Base-by-base conservation (phyloP, 1,140 invertebrate species). In the Tyrophagus putrescentiae region DNA sequence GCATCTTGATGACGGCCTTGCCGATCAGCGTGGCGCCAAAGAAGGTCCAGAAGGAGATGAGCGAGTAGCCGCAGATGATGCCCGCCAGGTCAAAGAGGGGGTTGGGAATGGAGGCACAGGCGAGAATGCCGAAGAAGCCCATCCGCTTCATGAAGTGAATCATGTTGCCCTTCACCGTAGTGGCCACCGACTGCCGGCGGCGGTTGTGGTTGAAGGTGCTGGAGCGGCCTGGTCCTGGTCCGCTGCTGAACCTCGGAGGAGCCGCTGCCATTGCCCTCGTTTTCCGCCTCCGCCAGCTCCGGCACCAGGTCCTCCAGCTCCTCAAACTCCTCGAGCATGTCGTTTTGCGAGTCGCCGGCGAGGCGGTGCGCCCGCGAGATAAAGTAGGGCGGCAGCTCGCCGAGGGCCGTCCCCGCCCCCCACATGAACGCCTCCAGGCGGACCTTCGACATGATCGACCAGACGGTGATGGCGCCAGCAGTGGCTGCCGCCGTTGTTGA, bases 41-140 rank as follows among this genome's bases (percentile, higher is more conserved):
- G 76, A 99, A 99, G 28, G 94, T 98, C 90, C 92, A 97, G 76
- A 99, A 99, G 33, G 95, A 94, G 68, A 99, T 90, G 48, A 97
- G 76, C 72, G 96, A 98, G 75, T 98, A 93, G 9, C 96, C 96
- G 74, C 95, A 99, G 0, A 92, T 98, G 18, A 99, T 87, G 0
- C 95, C 96, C 56, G 96, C 96, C 67, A 99, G 76, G 72, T 99
- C 96, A 73, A 98, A 99, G 56, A 99, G 72, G 1, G 96, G 96
- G 78, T 99, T 99, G n/a, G 96, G 96, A 71, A 98, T 92, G 61
- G 91, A 95, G 42, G 95, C 96, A 77, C 94, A 98, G 3, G 91
- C 84, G 60, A 99, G 73, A 65, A 99, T 99, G 27, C 95, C 95
- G 64, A 91, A 83, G 75, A 99, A 99, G 25, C 96, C 95, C 50